phyloP scores from a whole-genome alignment of 2,888 invertebrate genomes.

The Prenolepis imparis region DNA sequence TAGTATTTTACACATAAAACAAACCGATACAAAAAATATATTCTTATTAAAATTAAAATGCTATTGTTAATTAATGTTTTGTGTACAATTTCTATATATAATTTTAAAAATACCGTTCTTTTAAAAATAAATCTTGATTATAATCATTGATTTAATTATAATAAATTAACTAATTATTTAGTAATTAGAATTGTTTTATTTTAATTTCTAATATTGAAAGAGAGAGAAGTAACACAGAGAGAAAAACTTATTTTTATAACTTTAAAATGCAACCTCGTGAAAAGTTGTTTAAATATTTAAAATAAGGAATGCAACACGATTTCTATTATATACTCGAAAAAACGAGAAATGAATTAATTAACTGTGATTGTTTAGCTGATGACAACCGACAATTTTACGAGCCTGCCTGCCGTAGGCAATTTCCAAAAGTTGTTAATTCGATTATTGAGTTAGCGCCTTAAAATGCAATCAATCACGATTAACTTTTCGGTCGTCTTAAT shows the following conservation, averaged over 20 bases:
- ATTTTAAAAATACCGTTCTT: not conserved
- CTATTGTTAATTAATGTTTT: not conserved
- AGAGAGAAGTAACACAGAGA: not conserved
- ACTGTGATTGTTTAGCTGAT: constrained; percentile 67
- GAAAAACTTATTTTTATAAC: not conserved
- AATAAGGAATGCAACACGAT: not conserved
- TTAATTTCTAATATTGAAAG: not conserved
- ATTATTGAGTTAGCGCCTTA: constrained; percentile 63
- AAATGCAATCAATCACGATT: constrained; percentile 71
- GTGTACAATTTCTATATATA: not conserved
- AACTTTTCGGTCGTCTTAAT: constrained; percentile 70
- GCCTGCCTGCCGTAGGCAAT: constrained; percentile 46
- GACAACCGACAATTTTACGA: constrained; percentile 67
- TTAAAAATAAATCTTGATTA: not conserved
- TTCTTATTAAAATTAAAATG: constrained; percentile 7
- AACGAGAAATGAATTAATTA: constrained; percentile 3
- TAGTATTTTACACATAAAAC: constrained; percentile 19
- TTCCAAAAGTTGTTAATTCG: constrained; percentile 57
- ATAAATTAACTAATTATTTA: not conserved
- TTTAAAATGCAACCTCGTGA: not conserved
- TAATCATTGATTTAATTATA: constrained; percentile 6
- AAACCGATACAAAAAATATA: constrained; percentile 11
- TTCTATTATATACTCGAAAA: not conserved
- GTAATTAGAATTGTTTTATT: not conserved
- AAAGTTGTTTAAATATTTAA: not conserved